Evolutionary conservation across 1,140 invertebrate species (phyloP).

Genomic region (Forficula auricularia): DNA sequence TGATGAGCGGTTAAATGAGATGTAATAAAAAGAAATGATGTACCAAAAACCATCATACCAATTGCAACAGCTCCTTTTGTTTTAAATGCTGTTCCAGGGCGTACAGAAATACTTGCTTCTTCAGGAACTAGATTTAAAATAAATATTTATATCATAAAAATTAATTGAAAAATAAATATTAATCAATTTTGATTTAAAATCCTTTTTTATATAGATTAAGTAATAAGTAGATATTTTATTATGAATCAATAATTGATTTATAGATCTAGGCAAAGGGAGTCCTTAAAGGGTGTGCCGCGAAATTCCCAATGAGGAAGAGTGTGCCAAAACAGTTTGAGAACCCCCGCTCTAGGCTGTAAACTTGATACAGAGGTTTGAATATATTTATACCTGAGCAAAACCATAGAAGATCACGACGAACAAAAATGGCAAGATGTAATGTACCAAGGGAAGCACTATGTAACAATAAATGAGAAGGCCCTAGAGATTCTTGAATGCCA

Average conservation of each 20-base stretch:
- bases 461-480: slow-evolving; percentile 72
- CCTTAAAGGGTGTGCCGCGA: too few relatives aligned
- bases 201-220: too few relatives aligned
- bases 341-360: too few relatives aligned
- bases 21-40: slow-evolving; percentile 82
- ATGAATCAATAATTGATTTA: too few relatives aligned
- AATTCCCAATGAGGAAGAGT: too few relatives aligned
- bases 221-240: too few relatives aligned
- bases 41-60: slow-evolving; percentile 78
- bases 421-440: slow-evolving; percentile 68
- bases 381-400: slow-evolving; percentile 50
- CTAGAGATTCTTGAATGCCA: slow-evolving; percentile 73
- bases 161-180: slow-evolving; percentile 5
- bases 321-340: too few relatives aligned
- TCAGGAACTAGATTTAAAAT: slow-evolving; percentile 55
- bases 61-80: slow-evolving; percentile 86
- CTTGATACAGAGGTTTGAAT: too few relatives aligned
- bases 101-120: slow-evolving; percentile 66
- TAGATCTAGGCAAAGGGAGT: too few relatives aligned
- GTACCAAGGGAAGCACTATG: slow-evolving; percentile 68
- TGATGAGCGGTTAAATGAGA: slow-evolving; percentile 82
- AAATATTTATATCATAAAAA: too few relatives aligned
- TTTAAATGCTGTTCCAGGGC: slow-evolving; percentile 68
- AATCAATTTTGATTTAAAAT: too few relatives aligned
- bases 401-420: slow-evolving; percentile 81